Evolutionary conservation across 2,888 invertebrate genomes (phyloP).

Genomic region (Alloplasta piceator): DNA sequence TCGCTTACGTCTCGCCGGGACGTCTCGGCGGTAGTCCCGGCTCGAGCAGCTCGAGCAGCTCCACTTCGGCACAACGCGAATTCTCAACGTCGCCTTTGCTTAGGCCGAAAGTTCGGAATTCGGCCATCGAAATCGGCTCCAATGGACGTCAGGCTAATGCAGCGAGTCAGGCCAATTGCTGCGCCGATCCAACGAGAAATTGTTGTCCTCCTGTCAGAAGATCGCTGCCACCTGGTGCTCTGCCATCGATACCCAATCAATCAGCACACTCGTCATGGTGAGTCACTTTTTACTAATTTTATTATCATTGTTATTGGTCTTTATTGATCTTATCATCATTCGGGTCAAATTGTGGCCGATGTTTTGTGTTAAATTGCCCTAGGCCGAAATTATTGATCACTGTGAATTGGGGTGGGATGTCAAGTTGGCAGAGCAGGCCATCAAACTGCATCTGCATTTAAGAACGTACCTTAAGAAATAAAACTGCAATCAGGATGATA

Average conservation of each 20-base stretch:
- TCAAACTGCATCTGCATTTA: too few relatives aligned
- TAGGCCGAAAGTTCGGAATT: slow-evolving; percentile 81
- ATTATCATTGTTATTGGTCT: too few relatives aligned
- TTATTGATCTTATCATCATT: too few relatives aligned
- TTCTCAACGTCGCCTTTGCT: slow-evolving; percentile 82
- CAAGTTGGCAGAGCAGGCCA: too few relatives aligned
- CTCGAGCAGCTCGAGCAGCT: slow-evolving; percentile 84
- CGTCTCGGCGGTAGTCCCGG: slow-evolving; percentile 83
- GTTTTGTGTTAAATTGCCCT: too few relatives aligned
- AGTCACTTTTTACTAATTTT: slow-evolving; percentile 65
- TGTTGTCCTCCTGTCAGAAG: slow-evolving; percentile 86
- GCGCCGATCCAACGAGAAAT: slow-evolving; percentile 82
- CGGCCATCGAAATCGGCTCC: slow-evolving; percentile 79
- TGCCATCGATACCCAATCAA: slow-evolving; percentile 78
- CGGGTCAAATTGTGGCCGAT: too few relatives aligned
- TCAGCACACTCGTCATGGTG: slow-evolving; percentile 79
- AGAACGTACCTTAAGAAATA: too few relatives aligned
- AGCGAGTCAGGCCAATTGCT: slow-evolving; percentile 74
- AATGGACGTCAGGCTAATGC: slow-evolving; percentile 73
- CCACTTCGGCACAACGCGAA: slow-evolving; percentile 83
- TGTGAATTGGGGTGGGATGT: too few relatives aligned
- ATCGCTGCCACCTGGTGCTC: slow-evolving; percentile 85
- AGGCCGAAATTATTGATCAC: too few relatives aligned
- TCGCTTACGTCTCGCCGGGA: slow-evolving; percentile 81
- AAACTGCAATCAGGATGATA: too few relatives aligned